A percentile compares a stretch with the other conserved stretches of the same genome.
phyloP scores from a whole-genome alignment of 2,797 vertebrate species.

The Mus minutoides region DNA sequence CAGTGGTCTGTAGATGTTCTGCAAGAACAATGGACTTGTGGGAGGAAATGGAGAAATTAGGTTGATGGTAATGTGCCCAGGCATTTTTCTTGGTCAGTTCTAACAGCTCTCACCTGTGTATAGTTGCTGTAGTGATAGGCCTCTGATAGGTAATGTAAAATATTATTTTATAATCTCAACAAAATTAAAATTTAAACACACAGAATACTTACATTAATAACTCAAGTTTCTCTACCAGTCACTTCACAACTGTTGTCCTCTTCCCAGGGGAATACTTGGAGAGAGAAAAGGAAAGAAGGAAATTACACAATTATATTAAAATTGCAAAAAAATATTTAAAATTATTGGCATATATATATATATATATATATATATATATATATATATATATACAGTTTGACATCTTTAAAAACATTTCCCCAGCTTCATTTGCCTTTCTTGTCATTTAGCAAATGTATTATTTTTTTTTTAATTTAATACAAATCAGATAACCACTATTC shows the following conservation, averaged over 20 bases:
- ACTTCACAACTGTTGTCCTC: background rate
- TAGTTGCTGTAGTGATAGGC: background rate
- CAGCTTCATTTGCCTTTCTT: background rate
- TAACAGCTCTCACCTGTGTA: conserved; percentile 14
- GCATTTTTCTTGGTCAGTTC: background rate
- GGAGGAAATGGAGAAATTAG: conserved; percentile 30
- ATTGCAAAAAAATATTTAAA: background rate
- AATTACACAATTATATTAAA: too few species aligned
- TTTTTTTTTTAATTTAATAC: background rate
- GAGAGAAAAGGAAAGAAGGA: background rate
- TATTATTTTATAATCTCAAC: background rate
- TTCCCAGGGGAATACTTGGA: background rate
- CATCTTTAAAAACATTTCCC: background rate
- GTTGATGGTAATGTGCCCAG: background rate
- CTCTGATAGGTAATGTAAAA: background rate
- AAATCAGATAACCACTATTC: background rate
- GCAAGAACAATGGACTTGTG: background rate
- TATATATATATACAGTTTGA: background rate
- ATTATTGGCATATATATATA: background rate
- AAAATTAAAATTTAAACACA: conserved; percentile 35
- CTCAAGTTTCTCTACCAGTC: background rate
- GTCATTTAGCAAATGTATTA: background rate
- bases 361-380: too few species aligned
- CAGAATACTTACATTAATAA: conserved; percentile 38
- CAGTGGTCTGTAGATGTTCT: background rate